Conservation (phyloP, 2,888 invertebrate genomes). For the Meiosimyza decipiens region DNA sequence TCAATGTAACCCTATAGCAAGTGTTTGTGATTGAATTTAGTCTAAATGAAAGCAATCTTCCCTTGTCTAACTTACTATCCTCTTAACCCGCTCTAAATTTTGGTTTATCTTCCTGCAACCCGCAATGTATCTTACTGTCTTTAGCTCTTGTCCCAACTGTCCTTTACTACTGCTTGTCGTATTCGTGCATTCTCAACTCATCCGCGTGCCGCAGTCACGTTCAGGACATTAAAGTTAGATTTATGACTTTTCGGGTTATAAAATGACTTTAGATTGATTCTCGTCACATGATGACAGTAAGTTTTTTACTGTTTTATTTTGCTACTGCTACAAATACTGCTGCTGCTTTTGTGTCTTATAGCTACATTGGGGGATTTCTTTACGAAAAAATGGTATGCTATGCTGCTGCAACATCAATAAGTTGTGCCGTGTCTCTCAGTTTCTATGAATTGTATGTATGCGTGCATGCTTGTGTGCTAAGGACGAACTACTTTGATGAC, state of each 20-base stretch:
- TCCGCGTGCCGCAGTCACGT: slow-evolving; percentile 60
- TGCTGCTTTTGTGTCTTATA: not conserved
- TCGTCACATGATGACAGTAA: slow-evolving; percentile 63
- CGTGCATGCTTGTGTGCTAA: not conserved
- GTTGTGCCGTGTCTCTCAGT: slow-evolving; percentile 26
- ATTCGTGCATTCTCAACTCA: slow-evolving; percentile 21
- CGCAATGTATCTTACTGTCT: slow-evolving; percentile 26
- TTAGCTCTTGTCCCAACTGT: slow-evolving; percentile 18
- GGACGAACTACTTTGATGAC: slow-evolving; percentile 39
- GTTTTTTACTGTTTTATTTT: not conserved
- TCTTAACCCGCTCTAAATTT: no score
- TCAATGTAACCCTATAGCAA: no score
- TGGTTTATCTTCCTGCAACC: no score
- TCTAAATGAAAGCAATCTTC: no score
- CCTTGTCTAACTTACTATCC: no score
- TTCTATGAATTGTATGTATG: not conserved
- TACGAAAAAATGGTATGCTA: not conserved
- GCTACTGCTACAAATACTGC: not conserved
- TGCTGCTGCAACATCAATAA: slow-evolving; percentile 12
- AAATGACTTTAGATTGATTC: slow-evolving; percentile 65
- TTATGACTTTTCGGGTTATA: slow-evolving; percentile 65
- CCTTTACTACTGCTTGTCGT: slow-evolving; percentile 20
- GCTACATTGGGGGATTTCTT: not conserved
- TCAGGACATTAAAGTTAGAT: slow-evolving; percentile 63
- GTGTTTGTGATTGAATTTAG: no score